phyloP scores from a whole-genome alignment of 2,888 invertebrate genomes.

The Pammene fasciana region DNA sequence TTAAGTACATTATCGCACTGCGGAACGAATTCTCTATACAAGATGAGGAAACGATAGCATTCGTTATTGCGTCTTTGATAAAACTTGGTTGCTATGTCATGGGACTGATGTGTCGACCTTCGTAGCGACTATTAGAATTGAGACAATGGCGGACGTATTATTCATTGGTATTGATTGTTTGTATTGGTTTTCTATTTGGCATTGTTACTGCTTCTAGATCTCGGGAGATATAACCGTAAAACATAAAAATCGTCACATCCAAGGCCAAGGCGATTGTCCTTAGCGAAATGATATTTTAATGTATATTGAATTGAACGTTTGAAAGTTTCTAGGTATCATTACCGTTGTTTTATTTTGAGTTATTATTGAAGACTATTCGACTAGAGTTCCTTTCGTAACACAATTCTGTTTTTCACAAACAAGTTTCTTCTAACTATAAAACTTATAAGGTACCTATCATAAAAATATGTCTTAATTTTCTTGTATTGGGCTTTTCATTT shows the following conservation, averaged over 20 bases:
- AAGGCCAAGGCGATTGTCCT: not conserved
- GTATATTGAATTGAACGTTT: too few species aligned
- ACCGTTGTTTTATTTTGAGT: too few species aligned
- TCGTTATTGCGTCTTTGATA: constrained; percentile 43
- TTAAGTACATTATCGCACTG: constrained; percentile 29
- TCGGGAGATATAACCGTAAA: not conserved
- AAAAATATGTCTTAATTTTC: too few species aligned
- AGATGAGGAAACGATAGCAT: constrained; percentile 25
- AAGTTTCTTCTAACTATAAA: too few species aligned
- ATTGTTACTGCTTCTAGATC: not conserved
- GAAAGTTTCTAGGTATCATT: too few species aligned
- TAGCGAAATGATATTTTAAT: not conserved
- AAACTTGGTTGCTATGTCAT: constrained; percentile 49
- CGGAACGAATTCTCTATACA: constrained; percentile 32
- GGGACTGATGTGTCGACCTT: constrained; percentile 49
- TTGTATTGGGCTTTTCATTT: not conserved
- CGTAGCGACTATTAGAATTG: constrained; percentile 41
- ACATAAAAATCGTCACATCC: not conserved
- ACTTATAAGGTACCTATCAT: too few species aligned
- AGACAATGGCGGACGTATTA: constrained; percentile 28
- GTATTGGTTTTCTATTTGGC: constrained; percentile 11
- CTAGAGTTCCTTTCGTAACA: not conserved
- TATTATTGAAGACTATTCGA: not conserved
- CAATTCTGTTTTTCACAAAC: too few species aligned
- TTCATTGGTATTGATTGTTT: constrained; percentile 26